Base-by-base conservation (phyloP, 2,888 invertebrate species). In the Orchesella flavescens region DNA sequence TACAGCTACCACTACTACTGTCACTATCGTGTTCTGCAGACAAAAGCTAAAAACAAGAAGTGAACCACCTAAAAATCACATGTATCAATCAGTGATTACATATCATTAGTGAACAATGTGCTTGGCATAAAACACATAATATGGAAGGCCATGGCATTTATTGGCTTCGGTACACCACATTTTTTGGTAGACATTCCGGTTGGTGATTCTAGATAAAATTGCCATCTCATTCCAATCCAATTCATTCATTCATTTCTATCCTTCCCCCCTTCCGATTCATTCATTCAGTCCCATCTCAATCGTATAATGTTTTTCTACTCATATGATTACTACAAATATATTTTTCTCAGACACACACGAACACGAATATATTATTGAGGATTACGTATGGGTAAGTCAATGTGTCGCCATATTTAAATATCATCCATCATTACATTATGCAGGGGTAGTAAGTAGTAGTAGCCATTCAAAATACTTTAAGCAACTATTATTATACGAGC, bases 131-230 rank as follows among this genome's bases (percentile, higher is more conserved):
- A 13, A 44, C 59, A 17, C 23, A 15, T 34, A 24, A 21, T 49
- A 69, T 69, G 69, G 69, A 46, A 69, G 23, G 23, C 53, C 69
- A 49, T 53, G 13, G 21, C 69, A 49, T 24, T 34, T 34, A 34
- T 34, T 34, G 34, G 7, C 34, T 34, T 34, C 34, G 7, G 34
- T 34, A 34, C 34, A 7, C 34, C 34, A 34, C 19, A 59, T 59
- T 63, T 61, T 4, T 24, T 23, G 17, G 17, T 4, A 34, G 57
- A 57, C 57, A 19, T 10, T 4, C 17, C 7, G 34, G 34, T 66
- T 66, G 46, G 55, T 55, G 71, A 71, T 71, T 53, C 44, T 4
- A 71, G 71, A 71, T 71, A 71, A 71, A 55, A 69, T 24, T 71
- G 24, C 34, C 57, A 55, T 34, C 34, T 19, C 23, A 71, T 57